phyloP scores from a whole-genome alignment of 2,888 invertebrate species.

The Napeogenes inachia region DNA sequence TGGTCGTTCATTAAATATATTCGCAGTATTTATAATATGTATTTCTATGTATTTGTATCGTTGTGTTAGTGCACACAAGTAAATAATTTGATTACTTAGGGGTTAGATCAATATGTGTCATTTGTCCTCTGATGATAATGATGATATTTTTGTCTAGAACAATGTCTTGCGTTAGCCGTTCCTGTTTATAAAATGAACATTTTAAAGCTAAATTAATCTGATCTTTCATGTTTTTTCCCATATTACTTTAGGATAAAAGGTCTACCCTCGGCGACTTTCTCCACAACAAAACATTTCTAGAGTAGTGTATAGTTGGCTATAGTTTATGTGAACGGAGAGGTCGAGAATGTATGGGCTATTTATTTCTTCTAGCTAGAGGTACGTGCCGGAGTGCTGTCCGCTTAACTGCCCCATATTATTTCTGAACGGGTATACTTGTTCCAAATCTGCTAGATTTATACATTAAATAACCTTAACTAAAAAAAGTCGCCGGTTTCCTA shows the following conservation, averaged over 20 bases:
- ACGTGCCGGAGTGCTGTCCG: constrained; percentile 42
- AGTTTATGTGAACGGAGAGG: constrained; percentile 24
- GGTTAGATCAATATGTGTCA: no score
- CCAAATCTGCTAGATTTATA: not conserved
- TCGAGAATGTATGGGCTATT: constrained; percentile 57
- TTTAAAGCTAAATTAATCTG: no score
- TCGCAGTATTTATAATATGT: no score
- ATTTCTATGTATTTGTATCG: no score
- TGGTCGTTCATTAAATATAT: no score
- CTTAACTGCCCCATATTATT: constrained; percentile 9
- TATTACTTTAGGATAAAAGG: no score
- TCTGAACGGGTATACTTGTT: not conserved
- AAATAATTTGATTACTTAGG: no score
- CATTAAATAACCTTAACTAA: not conserved
- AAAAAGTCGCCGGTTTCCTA: not conserved
- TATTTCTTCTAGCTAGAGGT: constrained; percentile 48
- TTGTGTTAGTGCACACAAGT: no score
- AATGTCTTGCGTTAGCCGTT: no score
- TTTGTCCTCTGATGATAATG: no score
- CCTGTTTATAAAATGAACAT: no score
- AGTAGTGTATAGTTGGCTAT: not conserved
- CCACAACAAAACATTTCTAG: not conserved
- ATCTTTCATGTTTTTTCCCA: no score
- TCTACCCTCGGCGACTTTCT: not conserved
- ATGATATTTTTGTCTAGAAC: not conserved